phyloP scores from a whole-genome alignment of 2,888 invertebrate species.

The Ochropleura leucogaster region DNA sequence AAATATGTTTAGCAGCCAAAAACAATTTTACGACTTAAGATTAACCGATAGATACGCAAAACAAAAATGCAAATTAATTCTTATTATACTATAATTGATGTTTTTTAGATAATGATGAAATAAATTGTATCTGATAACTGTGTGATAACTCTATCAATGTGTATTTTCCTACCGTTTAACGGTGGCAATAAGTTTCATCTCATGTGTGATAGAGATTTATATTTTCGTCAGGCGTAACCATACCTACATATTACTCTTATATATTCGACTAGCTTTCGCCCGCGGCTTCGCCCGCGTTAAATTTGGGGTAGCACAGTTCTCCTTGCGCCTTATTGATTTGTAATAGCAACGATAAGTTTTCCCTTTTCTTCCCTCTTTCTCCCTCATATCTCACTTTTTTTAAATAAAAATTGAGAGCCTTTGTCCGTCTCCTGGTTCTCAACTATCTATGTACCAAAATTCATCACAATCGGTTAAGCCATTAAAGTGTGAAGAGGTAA shows the following conservation, averaged over 20 bases:
- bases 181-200: not conserved
- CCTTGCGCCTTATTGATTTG: no score
- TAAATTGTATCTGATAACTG: not conserved
- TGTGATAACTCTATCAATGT: conserved; percentile 1
- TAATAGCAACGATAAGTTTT: no score
- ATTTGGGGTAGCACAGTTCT: no score
- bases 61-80: not conserved
- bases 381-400: no score
- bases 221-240: conserved; percentile 4
- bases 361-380: no score
- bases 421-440: no score
- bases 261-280: no score
- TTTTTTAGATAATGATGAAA: not conserved
- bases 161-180: not conserved
- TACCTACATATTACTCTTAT: not conserved
- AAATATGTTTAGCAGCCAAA: conserved; percentile 4
- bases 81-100: not conserved
- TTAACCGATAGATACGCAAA: conserved; percentile 2
- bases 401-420: no score
- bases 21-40: not conserved
- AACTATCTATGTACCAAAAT: no score
- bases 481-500: no score
- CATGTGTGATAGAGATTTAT: not conserved
- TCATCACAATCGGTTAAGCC: no score
- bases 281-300: no score